These are phyloP conservation scores for Abramis brama DNA, from an alignment of 2,113 vertebrate species.

Conservation along the genomic window DNA sequence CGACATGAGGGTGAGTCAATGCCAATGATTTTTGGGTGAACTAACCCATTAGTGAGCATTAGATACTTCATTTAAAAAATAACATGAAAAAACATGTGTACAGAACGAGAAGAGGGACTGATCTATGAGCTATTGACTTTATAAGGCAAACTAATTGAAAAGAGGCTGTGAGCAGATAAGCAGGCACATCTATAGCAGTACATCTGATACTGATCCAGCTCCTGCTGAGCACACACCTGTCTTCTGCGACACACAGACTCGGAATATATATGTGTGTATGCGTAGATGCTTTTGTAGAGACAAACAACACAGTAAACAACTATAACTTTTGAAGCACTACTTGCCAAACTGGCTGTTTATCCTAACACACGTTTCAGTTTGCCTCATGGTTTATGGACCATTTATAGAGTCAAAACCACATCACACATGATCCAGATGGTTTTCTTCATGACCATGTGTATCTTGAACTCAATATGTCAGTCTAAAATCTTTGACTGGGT, in stretches of 20 bases:
- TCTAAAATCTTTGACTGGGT: conserved; percentile 1
- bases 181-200: conserved; percentile 18
- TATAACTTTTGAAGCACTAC: background rate
- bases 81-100: too few species aligned
- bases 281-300: background rate
- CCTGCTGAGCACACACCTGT: conserved; percentile 5
- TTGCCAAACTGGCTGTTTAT: conserved; percentile 1
- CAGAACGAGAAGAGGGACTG: background rate
- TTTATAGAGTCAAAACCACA: conserved; percentile 5
- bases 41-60: too few species aligned
- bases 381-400: background rate
- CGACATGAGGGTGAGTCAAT: too few species aligned
- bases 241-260: background rate
- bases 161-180: conserved; percentile 17
- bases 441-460: conserved; percentile 16
- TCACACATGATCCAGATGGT: conserved; percentile 27
- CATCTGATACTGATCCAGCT: conserved; percentile 13
- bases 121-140: conserved; percentile 21
- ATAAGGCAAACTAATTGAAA: background rate
- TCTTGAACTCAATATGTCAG: conserved; percentile 10
- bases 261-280: background rate
- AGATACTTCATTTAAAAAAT: too few species aligned
- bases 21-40: too few species aligned
- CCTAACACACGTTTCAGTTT: background rate
- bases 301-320: background rate